Conservation (phyloP, 1,140 invertebrate genomes). For the Euwallacea similis region DNA sequence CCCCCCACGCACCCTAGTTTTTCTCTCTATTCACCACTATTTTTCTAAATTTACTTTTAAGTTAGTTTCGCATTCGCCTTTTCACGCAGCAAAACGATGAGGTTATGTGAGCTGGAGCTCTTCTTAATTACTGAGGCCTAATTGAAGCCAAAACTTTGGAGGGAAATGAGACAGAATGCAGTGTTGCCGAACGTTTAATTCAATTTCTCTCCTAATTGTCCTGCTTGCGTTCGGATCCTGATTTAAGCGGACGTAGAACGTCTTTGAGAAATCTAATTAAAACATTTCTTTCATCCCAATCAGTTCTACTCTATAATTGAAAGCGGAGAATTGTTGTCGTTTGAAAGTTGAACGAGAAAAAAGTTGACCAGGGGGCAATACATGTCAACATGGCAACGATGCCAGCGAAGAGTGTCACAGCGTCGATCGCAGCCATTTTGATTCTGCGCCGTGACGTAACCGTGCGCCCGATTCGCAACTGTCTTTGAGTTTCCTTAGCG, state of each 20-base stretch:
- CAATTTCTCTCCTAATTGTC: not conserved
- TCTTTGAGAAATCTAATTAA: too few species aligned
- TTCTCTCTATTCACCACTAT: constrained; percentile 12
- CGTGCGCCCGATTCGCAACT: constrained; percentile 27
- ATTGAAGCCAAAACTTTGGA: constrained; percentile 36
- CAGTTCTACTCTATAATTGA: not conserved
- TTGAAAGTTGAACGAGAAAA: not conserved
- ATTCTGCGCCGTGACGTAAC: constrained; percentile 31
- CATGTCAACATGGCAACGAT: constrained; percentile 17
- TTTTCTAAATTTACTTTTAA: constrained; percentile 8
- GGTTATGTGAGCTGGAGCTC: constrained; percentile 29
- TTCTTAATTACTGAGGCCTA: constrained; percentile 40
- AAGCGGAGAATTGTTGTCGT: not conserved
- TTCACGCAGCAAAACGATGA: not conserved
- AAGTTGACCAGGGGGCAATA: not conserved
- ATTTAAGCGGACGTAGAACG: too few species aligned
- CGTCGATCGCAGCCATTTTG: constrained; percentile 32
- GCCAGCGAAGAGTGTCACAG: not conserved
- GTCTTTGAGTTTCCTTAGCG: constrained; percentile 31
- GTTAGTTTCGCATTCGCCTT: not conserved
- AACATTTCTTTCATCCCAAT: too few species aligned
- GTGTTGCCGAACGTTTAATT: constrained; percentile 20
- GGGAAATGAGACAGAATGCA: constrained; percentile 31
- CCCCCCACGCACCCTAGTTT: constrained; percentile 15
- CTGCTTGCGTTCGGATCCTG: not conserved